Base-by-base conservation (phyloP, 2,888 invertebrate genomes). In the Parascotia fuliginaria region DNA sequence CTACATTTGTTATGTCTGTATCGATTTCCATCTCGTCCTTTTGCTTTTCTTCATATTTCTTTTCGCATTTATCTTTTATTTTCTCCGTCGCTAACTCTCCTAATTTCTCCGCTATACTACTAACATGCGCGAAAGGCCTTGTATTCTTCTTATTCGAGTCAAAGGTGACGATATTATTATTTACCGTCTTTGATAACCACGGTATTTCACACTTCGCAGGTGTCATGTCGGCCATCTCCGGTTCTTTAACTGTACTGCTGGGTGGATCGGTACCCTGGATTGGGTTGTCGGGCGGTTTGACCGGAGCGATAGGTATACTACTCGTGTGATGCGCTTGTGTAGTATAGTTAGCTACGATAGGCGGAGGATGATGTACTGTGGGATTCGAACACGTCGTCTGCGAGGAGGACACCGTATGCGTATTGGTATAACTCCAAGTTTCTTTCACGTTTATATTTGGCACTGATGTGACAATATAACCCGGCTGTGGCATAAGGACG, bases 401-500 rank as follows among this genome's bases (percentile, higher is more conserved):
- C 16, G 85, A 76, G 3, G 87, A 76, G 3, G 87, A 72, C 31
- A 76, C 80, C 22, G 79, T 75, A 39, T 80, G 77, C 1, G 86
- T 85, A 66, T 77, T 81, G 9, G 85, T 75, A 53, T 83, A 85
- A 67, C 89, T 87, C 89, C 90, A 91, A 38, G 92, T 91, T 69
- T 92, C 91, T 56, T 92, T 91, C 22, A 89, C 89, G 56, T 87
- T 90, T 41, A 90, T 85, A 83, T 89, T 92, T 79, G 93, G 93
- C 84, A 93, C 86, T 52, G 93, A 92, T 53, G 93, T 93, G 43
- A 92, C 89, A 53, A 92, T 89, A 68, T 81, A 92, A 41, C 92
- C 92, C 14, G 92, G 85, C 60, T 91, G 92, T 7, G 91, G 92
- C 68, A 92, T 79, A 28, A 92, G 74, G 44, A 92, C 77, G 6